Conservation (phyloP, 2,888 invertebrate species). For the Heliconius sara region DNA sequence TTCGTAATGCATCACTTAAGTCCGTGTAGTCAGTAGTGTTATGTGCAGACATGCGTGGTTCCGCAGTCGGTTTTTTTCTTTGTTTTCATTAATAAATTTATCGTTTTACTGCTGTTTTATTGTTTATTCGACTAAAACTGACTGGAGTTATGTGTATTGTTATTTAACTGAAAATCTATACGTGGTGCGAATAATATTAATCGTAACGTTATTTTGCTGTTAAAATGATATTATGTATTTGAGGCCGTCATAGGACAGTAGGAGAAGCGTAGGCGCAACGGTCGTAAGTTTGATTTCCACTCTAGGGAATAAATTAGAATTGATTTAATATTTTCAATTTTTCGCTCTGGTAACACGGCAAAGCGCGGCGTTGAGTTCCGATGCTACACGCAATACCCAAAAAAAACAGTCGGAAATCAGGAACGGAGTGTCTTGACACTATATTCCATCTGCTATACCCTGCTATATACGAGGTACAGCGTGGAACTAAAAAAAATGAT, state of each 20-base stretch:
- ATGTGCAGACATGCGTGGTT: constrained; percentile 17
- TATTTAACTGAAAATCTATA: neutral
- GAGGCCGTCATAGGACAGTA: no score
- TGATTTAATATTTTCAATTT: no score
- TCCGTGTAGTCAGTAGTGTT: constrained; percentile 2
- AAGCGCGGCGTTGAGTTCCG: neutral
- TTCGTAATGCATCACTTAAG: constrained; percentile 1
- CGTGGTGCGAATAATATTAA: neutral
- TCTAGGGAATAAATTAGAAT: no score
- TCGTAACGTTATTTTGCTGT: neutral
- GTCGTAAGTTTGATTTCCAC: no score
- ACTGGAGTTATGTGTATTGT: constrained; percentile 8
- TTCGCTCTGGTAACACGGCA: no score
- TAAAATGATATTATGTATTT: neutral
- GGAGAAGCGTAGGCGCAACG: neutral
- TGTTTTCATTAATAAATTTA: constrained; percentile 24
- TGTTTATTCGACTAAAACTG: neutral
- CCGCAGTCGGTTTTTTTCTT: constrained; percentile 12
- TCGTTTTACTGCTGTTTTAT: neutral
- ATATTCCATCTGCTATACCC: neutral
- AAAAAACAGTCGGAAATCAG: neutral
- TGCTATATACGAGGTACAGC: neutral
- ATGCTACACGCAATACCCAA: neutral
- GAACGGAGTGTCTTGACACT: neutral
- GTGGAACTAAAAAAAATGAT: neutral